Evolutionary conservation across 2,888 invertebrate species (phyloP).

Genomic region (Nomada goodeniana): DNA sequence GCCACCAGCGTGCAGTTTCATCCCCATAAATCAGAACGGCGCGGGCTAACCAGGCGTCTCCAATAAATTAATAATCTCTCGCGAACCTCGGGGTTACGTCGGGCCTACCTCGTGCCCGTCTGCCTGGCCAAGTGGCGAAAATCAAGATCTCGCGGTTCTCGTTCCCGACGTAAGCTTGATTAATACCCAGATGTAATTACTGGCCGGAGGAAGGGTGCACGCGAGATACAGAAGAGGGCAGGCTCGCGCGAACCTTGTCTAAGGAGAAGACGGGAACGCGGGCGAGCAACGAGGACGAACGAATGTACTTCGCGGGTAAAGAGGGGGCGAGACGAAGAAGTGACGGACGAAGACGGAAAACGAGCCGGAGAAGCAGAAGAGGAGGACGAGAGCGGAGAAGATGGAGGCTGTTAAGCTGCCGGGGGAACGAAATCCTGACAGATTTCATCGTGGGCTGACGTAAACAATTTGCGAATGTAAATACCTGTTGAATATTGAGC

Average conservation of each 20-base stretch:
- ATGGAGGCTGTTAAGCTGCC: constrained; percentile 66
- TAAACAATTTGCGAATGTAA: constrained; percentile 84
- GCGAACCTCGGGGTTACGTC: constrained; percentile 24
- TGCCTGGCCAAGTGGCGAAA: constrained; percentile 52
- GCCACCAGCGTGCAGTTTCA: background rate
- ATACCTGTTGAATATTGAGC: constrained; percentile 82
- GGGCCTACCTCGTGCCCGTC: background rate
- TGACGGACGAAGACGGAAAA: constrained; percentile 7
- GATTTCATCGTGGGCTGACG: constrained; percentile 82
- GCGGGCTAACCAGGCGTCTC: constrained; percentile 44
- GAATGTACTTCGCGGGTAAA: too few species aligned
- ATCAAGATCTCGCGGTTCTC: constrained; percentile 68
- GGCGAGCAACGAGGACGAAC: background rate
- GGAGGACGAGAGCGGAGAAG: constrained; percentile 38
- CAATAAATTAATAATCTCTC: constrained; percentile 59
- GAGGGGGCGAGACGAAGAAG: background rate
- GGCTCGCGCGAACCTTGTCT: constrained; percentile 29
- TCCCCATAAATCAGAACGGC: constrained; percentile 20
- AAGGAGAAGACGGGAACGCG: background rate
- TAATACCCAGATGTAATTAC: constrained; percentile 71
- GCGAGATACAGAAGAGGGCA: constrained; percentile 50
- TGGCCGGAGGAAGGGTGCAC: constrained; percentile 48
- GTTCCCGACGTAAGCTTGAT: constrained; percentile 63
- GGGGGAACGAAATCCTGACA: constrained; percentile 80
- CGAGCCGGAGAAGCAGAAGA: background rate